A percentile compares a stretch with the other conserved stretches of the same genome.
These are phyloP conservation scores for Entosphenus tridentatus DNA, from an alignment of 2,113 vertebrate species.

Conservation along the genomic window DNA sequence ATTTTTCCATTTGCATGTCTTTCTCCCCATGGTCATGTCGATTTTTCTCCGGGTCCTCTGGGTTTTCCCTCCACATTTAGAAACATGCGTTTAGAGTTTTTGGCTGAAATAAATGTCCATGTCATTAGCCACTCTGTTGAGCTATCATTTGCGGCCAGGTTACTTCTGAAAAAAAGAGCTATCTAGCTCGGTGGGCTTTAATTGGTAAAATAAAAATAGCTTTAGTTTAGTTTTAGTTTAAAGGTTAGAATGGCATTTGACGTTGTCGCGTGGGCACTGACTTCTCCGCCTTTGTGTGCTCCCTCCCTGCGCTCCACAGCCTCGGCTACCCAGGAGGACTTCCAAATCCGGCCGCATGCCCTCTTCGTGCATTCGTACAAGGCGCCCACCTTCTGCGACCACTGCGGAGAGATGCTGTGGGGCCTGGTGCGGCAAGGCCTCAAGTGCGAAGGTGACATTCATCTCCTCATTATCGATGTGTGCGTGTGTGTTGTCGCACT, in stretches of 20 bases:
- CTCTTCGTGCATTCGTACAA: slow-evolving; percentile 85
- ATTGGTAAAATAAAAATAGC: not conserved
- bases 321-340: slow-evolving; percentile 82
- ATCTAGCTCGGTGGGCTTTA: too few species aligned
- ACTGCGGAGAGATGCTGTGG: slow-evolving; percentile 96
- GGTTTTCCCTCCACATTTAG: too few species aligned
- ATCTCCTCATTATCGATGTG: too few species aligned
- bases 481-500: too few species aligned
- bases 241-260: not conserved
- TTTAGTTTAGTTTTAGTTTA: not conserved
- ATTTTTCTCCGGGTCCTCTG: too few species aligned
- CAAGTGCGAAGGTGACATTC: slow-evolving; percentile 64
- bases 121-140: too few species aligned
- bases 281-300: not conserved
- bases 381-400: slow-evolving; percentile 86
- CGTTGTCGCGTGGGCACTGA: not conserved
- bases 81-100: too few species aligned
- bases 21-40: too few species aligned
- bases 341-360: slow-evolving; percentile 78
- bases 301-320: slow-evolving; percentile 22
- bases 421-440: slow-evolving; percentile 82
- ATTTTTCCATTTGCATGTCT: too few species aligned
- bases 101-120: too few species aligned
- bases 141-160: too few species aligned
- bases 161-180: too few species aligned